A percentile compares a stretch with the other conserved stretches of the same genome.
Evolutionary conservation across 2,113 vertebrate genomes (phyloP).

Genomic region (Psittacula cyanocephala): DNA sequence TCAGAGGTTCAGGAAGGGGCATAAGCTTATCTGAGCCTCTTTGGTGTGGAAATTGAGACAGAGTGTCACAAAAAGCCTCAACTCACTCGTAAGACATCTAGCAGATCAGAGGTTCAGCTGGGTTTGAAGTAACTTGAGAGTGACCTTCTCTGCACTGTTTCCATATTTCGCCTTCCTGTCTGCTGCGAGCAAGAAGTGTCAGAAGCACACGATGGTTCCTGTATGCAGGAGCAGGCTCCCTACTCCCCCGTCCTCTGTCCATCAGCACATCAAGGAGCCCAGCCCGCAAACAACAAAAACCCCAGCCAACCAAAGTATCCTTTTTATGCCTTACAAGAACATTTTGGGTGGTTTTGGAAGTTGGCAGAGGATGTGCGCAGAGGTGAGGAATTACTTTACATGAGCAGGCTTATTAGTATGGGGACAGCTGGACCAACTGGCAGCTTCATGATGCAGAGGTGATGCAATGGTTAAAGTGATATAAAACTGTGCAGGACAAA

Average conservation of each 20-base stretch:
- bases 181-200: fast-evolving
- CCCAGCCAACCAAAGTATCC: background rate
- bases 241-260: background rate
- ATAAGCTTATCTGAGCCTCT: conserved; percentile 25
- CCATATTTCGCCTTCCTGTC: background rate
- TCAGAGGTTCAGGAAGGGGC: background rate
- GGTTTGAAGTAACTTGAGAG: conserved; percentile 10
- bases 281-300: background rate
- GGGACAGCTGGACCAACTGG: background rate
- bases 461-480: background rate
- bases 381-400: background rate
- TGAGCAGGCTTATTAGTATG: background rate
- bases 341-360: background rate
- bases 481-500: background rate
- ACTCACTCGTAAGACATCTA: background rate
- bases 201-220: background rate
- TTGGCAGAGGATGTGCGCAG: background rate
- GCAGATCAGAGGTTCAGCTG: conserved; percentile 18
- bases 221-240: background rate
- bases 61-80: background rate
- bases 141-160: background rate
- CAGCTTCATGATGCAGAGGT: background rate
- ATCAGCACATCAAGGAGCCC: background rate
- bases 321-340: background rate
- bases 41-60: background rate